Conservation (phyloP, 1,140 invertebrate genomes). For the Melipona quadrifasciata region DNA sequence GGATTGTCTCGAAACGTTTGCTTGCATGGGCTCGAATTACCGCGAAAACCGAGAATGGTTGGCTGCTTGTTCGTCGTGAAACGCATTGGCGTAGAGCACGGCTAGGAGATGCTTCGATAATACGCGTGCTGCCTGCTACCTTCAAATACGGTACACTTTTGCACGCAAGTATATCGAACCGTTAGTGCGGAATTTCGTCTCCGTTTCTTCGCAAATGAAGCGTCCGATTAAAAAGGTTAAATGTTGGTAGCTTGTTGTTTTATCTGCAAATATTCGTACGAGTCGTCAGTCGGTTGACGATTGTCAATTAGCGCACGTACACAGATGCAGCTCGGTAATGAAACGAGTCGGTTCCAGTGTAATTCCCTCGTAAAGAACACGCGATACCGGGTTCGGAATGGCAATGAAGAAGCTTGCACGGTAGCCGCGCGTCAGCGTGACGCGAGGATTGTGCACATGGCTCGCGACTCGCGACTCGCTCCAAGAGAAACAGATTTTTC, state of each 20-base stretch:
- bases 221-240: neutral
- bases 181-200: conserved; percentile 2
- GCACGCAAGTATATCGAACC: neutral
- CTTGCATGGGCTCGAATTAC: conserved; percentile 28
- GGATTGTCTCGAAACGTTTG: conserved; percentile 4
- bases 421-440: conserved; percentile 13
- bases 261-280: neutral
- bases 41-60: conserved; percentile 14
- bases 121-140: neutral
- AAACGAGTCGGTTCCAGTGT: conserved; percentile 18
- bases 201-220: neutral
- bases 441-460: neutral
- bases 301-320: neutral
- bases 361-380: conserved; percentile 32
- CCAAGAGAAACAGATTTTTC: neutral
- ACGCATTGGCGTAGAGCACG: neutral
- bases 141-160: neutral
- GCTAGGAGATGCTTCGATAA: conserved; percentile 17
- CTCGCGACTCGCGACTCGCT: neutral
- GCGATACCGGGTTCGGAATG: conserved; percentile 25
- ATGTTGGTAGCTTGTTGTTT: neutral
- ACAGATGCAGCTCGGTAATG: neutral
- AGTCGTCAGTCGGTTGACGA: neutral
- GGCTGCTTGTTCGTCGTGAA: conserved; percentile 22
- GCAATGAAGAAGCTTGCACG: conserved; percentile 2